Evolutionary conservation across 2,888 invertebrate species (phyloP).

Genomic region (Odontothrips loti): DNA sequence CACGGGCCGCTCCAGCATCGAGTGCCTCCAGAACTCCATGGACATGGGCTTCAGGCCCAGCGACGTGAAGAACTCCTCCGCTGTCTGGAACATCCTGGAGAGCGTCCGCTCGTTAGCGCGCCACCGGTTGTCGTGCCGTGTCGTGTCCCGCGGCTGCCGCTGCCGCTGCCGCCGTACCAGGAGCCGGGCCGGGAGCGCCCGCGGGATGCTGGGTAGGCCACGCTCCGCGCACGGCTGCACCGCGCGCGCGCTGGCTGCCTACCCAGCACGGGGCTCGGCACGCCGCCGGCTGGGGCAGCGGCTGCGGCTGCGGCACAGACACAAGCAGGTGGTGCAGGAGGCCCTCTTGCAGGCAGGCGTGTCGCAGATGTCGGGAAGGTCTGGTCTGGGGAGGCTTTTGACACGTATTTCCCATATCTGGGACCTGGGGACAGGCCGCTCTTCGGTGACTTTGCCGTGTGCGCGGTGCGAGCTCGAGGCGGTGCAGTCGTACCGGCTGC

Average conservation of each 20-base stretch:
- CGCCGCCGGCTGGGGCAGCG: not conserved
- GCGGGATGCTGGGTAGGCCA: constrained; percentile 9
- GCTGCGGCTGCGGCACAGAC: no score
- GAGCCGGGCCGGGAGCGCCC: not conserved
- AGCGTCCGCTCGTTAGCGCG: not conserved
- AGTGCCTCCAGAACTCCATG: constrained; percentile 78
- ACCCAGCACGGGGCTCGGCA: not conserved
- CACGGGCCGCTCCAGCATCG: constrained; percentile 70
- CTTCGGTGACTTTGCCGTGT: not conserved
- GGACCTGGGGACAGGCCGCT: no score
- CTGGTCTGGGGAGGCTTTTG: no score
- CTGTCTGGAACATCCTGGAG: constrained; percentile 71
- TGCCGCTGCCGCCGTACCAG: no score
- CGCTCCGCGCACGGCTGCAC: not conserved
- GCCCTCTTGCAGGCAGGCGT: no score
- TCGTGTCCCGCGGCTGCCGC: not conserved
- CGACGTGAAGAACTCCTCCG: constrained; percentile 78
- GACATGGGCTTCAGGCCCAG: constrained; percentile 75
- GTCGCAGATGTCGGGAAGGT: no score
- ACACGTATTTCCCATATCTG: no score
- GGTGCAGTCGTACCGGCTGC: not conserved
- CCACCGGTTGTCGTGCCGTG: not conserved
- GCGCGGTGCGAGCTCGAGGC: not conserved
- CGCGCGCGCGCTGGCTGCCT: not conserved
- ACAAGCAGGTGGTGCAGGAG: no score